These are phyloP conservation scores for Mythimna albipuncta DNA, from an alignment of 2,888 invertebrate species.

Conservation along the genomic window DNA sequence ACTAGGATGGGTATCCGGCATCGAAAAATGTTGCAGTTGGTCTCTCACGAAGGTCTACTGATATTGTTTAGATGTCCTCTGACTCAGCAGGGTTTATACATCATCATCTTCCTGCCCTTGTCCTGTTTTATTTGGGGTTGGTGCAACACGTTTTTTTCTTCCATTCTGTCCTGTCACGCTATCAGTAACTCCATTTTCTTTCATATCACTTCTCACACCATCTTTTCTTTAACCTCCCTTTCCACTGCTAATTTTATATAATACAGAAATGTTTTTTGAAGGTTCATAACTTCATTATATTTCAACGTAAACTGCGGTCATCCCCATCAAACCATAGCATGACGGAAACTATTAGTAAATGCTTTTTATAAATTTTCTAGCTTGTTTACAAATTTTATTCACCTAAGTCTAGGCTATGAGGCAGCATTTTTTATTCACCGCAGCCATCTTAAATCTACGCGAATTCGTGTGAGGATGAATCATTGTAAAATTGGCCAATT, in stretches of 20 bases:
- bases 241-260: not conserved
- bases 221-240: no score
- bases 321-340: slow-evolving; percentile 28
- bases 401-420: slow-evolving; percentile 11
- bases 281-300: not conserved
- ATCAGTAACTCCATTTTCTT: no score
- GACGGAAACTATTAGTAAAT: slow-evolving; percentile 32
- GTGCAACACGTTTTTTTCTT: no score
- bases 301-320: not conserved
- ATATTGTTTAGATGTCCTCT: no score
- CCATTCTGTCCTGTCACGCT: no score
- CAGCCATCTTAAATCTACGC: slow-evolving; percentile 10
- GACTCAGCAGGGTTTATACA: no score
- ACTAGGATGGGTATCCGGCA: no score
- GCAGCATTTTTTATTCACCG: slow-evolving; percentile 24
- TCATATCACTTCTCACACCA: no score
- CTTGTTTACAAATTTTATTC: slow-evolving; percentile 41
- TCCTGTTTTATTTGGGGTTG: no score
- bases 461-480: slow-evolving; percentile 31
- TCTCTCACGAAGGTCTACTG: no score
- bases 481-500: slow-evolving; percentile 40
- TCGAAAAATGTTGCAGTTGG: no score
- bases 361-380: slow-evolving; percentile 36
- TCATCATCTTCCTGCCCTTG: no score
- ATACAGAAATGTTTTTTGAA: not conserved